A percentile compares a stretch with the other conserved stretches of the same genome.
These are phyloP conservation scores for Proisotoma minuta DNA, from an alignment of 2,888 invertebrate species.

Conservation along the genomic window DNA sequence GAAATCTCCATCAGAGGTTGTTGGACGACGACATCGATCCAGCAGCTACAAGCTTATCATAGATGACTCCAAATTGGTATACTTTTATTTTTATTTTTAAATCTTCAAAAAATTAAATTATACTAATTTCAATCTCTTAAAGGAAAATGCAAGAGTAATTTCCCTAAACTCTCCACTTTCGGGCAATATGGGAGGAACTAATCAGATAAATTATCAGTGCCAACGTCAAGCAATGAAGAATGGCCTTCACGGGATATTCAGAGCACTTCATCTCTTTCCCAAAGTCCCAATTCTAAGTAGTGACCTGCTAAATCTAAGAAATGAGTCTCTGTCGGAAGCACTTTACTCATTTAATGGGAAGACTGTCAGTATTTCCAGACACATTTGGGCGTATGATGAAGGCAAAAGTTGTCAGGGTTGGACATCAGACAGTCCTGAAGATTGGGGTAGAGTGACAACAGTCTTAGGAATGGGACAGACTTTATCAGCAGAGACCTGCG, in stretches of 20 bases:
- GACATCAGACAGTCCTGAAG: not conserved
- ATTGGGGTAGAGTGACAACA: not conserved
- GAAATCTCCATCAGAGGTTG: too few relatives aligned
- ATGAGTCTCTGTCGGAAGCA: not conserved
- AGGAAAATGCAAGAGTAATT: not conserved
- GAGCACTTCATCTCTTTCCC: not conserved
- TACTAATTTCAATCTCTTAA: not conserved
- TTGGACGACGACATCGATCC: too few relatives aligned
- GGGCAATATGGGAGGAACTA: conserved; percentile 8
- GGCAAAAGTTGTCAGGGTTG: conserved; percentile 4
- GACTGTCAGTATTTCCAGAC: not conserved
- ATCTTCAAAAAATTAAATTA: not conserved
- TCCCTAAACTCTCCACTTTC: conserved; percentile 7
- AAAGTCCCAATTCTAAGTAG: not conserved
- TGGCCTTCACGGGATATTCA: not conserved
- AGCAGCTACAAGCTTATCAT: too few relatives aligned
- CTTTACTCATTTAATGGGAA: conserved; percentile 12
- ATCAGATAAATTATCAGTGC: conserved; percentile 9
- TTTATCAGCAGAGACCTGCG: not conserved
- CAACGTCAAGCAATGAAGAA: conserved; percentile 6
- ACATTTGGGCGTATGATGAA: too few relatives aligned
- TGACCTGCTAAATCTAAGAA: not conserved
- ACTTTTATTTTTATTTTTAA: too few relatives aligned
- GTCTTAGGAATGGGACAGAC: not conserved
- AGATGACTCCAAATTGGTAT: not conserved